Percentiles rank a stretch among this genome's conserved stretches.
phyloP scores from a whole-genome alignment of 1,140 invertebrate species.

The Heliconius melpomene region DNA sequence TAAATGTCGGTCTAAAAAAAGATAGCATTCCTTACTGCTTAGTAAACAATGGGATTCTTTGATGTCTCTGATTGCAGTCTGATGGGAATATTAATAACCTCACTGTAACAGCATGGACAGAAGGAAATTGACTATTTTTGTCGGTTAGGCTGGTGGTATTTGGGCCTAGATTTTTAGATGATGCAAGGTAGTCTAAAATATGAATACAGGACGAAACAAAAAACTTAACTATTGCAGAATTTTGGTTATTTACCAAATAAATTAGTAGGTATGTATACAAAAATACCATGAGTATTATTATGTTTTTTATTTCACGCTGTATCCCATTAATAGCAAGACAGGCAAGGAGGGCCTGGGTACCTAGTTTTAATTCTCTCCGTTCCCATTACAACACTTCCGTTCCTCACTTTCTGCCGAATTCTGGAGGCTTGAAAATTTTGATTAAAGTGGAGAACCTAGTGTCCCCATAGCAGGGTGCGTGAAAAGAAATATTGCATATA shows the following conservation, averaged over 20 bases:
- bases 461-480: too few species aligned
- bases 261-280: too few species aligned
- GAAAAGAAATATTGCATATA: too few species aligned
- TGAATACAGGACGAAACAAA: too few species aligned
- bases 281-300: too few species aligned
- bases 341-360: too few species aligned
- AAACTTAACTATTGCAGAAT: too few species aligned
- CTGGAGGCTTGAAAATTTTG: neutral
- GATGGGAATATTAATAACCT: neutral
- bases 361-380: neutral
- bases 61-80: neutral
- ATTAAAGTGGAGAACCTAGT: too few species aligned
- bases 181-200: too few species aligned
- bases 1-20: neutral
- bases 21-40: neutral
- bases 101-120: neutral
- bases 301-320: neutral
- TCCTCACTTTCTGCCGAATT: neutral
- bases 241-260: too few species aligned
- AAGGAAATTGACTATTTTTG: neutral
- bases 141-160: neutral
- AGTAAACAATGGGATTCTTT: conserved; percentile 4
- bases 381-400: too few species aligned
- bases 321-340: neutral
- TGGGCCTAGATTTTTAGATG: neutral